Percentiles rank a stretch among this genome's conserved stretches.
phyloP scores from a whole-genome alignment of 2,797 vertebrate species.

The Helicolenus hilgendorfi region DNA sequence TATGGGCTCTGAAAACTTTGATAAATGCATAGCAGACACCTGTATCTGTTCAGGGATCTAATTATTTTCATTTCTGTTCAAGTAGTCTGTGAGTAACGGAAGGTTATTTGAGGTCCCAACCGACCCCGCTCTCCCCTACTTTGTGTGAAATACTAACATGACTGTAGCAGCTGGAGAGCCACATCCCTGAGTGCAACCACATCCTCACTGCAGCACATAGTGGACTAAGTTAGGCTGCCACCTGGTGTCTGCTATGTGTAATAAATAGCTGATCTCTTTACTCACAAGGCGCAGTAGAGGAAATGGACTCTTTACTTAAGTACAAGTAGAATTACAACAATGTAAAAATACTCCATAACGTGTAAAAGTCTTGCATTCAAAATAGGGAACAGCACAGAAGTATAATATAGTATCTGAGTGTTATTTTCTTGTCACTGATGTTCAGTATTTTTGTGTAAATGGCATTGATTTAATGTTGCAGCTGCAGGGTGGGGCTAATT shows the following conservation, averaged over 20 bases:
- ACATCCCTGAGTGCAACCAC: background rate
- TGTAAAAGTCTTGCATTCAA: background rate
- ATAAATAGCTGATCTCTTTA: background rate
- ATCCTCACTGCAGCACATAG: background rate
- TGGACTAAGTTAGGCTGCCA: conserved; percentile 59
- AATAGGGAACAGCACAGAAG: background rate
- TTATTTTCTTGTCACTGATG: background rate
- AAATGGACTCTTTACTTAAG: background rate
- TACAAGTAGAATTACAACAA: background rate
- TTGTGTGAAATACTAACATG: background rate
- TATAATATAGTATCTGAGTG: background rate
- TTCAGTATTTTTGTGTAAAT: background rate
- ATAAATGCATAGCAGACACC: no score
- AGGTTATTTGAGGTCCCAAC: no score
- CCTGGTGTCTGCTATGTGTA: conserved; percentile 58
- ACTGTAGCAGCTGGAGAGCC: background rate
- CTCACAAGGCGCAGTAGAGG: background rate
- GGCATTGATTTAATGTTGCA: background rate
- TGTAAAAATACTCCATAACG: background rate
- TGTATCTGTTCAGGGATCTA: no score
- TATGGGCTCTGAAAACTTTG: no score
- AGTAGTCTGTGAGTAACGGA: no score
- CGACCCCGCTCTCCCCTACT: background rate
- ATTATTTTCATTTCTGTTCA: no score
- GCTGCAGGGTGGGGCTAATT: background rate